phyloP scores from a whole-genome alignment of 2,113 vertebrate genomes.

The Antigone vipio region DNA sequence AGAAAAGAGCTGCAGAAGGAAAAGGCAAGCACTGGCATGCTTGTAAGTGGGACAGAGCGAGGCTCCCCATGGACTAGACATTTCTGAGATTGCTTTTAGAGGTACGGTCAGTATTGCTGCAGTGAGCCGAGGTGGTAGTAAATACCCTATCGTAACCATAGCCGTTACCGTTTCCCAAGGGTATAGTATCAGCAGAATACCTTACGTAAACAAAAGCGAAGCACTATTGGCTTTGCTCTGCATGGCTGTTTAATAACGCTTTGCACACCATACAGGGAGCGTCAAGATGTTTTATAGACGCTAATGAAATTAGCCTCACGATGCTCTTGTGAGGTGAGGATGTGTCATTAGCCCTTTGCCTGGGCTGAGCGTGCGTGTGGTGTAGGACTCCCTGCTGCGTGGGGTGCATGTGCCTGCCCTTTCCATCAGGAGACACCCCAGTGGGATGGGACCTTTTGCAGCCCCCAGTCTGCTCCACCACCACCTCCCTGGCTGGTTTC shows the following conservation, averaged over 20 bases:
- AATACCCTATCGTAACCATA: background rate
- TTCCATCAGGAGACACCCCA: background rate
- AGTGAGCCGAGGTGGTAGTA: background rate
- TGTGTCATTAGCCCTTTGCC: background rate
- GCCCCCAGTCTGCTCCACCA: background rate
- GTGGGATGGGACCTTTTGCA: background rate
- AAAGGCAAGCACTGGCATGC: background rate
- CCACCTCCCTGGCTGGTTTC: background rate
- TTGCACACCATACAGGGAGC: background rate
- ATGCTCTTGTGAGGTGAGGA: background rate
- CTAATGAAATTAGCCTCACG: constrained; percentile 10
- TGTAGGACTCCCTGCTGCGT: background rate
- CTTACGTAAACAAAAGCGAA: constrained; percentile 25
- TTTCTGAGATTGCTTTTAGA: constrained; percentile 34
- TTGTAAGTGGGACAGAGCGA: background rate
- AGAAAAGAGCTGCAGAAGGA: constrained; percentile 45
- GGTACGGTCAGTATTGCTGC: background rate
- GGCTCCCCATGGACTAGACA: constrained; percentile 4
- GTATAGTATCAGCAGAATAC: constrained; percentile 12
- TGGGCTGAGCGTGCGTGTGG: background rate
- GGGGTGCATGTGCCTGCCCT: background rate
- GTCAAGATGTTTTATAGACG: background rate
- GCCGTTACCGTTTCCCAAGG: constrained; percentile 7
- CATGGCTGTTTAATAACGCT: background rate
- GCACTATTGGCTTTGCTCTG: constrained; percentile 1